These are phyloP conservation scores for Lemur catta DNA, from an alignment of 2,797 vertebrate genomes.

Conservation along the genomic window DNA sequence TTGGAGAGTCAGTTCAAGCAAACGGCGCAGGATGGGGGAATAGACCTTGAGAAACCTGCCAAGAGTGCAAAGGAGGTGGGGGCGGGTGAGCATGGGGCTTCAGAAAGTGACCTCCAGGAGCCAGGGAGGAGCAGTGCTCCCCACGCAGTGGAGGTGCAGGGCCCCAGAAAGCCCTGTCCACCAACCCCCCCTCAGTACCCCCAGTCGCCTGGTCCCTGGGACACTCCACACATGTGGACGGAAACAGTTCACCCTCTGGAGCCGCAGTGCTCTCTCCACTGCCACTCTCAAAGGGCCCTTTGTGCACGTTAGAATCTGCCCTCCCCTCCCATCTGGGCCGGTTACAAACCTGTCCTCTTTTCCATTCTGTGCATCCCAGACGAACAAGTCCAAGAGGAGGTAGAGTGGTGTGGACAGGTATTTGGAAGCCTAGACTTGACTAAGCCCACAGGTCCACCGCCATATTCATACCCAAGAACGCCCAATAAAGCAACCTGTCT, in stretches of 20 bases:
- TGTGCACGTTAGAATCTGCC: neutral
- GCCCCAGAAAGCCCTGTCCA: neutral
- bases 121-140: accelerated
- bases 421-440: neutral
- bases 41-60: neutral
- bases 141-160: neutral
- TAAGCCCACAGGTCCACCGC: neutral
- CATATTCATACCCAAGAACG: neutral
- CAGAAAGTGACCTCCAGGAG: neutral
- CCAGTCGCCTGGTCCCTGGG: neutral
- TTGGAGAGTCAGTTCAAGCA: neutral
- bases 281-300: accelerated
- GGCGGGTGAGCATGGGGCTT: neutral
- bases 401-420: neutral
- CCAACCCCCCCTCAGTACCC: neutral
- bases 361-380: neutral
- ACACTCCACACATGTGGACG: neutral
- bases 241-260: neutral
- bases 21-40: neutral
- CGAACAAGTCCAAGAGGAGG: neutral
- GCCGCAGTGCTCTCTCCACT: neutral
- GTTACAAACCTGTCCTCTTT: neutral
- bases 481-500: neutral
- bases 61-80: neutral
- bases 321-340: neutral